phyloP scores from a whole-genome alignment of 2,113 vertebrate species.

The Actenoides lindsayi region DNA sequence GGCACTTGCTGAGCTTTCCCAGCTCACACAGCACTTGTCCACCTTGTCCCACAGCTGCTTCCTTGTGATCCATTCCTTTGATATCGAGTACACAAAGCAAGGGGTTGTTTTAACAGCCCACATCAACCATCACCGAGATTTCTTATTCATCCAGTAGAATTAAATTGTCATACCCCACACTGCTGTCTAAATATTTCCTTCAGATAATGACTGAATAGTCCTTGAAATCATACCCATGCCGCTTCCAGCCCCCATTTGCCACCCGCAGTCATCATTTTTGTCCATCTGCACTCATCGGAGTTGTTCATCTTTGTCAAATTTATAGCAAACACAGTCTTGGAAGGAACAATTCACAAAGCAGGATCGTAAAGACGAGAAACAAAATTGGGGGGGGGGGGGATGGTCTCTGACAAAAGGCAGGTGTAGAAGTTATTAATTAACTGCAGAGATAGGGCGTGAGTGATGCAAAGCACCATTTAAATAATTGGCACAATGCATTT shows the following conservation, averaged over 20 bases:
- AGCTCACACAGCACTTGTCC: neutral
- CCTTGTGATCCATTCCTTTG: neutral
- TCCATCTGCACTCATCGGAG: neutral
- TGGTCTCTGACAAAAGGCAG: neutral
- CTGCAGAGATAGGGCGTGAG: neutral
- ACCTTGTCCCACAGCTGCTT: neutral
- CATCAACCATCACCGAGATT: neutral
- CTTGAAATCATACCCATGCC: neutral
- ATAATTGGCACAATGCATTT: conserved; percentile 10
- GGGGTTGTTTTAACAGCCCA: neutral
- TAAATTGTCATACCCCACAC: neutral
- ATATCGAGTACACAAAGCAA: neutral
- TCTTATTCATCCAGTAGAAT: neutral
- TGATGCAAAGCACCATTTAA: neutral
- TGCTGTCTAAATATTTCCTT: conserved; percentile 20
- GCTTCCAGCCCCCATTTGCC: neutral
- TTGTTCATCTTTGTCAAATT: conserved; percentile 18
- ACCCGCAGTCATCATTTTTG: neutral
- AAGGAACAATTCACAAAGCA: neutral
- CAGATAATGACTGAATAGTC: conserved; percentile 19
- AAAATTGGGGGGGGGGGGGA: neutral
- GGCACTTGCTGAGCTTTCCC: neutral
- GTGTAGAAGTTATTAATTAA: conserved; percentile 28
- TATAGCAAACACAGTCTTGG: neutral
- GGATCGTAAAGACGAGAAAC: neutral